These are phyloP conservation scores for Lynx canadensis DNA, from an alignment of 2,113 vertebrate genomes.

Conservation along the genomic window DNA sequence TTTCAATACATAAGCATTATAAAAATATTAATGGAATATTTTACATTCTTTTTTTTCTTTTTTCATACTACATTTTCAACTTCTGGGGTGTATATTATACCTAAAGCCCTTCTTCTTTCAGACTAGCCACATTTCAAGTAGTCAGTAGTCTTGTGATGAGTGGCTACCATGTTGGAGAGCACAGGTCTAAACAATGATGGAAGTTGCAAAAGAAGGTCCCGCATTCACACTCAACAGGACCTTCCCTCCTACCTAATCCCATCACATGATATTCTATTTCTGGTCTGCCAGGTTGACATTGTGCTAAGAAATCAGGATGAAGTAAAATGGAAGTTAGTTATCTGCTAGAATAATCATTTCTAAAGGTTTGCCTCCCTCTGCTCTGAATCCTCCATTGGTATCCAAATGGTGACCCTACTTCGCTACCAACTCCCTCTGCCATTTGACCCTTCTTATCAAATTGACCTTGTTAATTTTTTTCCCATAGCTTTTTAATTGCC, in stretches of 20 bases:
- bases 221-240: not conserved
- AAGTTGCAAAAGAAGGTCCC: not conserved
- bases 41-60: not conserved
- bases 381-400: not conserved
- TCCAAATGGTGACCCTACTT: not conserved
- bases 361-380: not conserved
- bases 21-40: not conserved
- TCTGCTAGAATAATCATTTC: not conserved
- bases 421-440: not conserved
- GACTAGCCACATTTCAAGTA: not conserved
- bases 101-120: not conserved
- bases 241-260: not conserved
- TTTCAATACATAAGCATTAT: not conserved
- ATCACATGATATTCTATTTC: not conserved
- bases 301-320: not conserved
- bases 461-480: not conserved
- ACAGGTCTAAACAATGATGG: not conserved
- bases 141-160: fast-evolving
- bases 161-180: not conserved
- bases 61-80: not conserved
- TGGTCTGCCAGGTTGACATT: not conserved
- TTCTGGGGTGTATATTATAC: not conserved
- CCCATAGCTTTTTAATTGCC: not conserved
- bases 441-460: not conserved
- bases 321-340: not conserved